Conservation (phyloP, 2,113 vertebrate genomes). For the Bujurquina vittata region DNA sequence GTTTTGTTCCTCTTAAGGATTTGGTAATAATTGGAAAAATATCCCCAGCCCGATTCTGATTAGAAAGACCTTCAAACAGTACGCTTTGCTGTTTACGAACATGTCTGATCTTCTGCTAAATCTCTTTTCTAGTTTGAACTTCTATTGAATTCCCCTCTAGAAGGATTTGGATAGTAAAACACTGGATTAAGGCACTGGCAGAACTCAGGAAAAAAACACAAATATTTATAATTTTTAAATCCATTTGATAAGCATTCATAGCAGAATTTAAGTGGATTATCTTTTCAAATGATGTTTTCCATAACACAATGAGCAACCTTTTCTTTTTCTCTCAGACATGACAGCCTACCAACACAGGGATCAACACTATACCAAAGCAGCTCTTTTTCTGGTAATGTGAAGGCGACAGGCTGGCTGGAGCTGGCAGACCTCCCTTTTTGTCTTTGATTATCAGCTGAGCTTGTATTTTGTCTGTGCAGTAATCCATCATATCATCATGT, state of each 20-base stretch:
- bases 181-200: constrained; percentile 33
- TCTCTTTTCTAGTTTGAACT: constrained; percentile 44
- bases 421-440: constrained; percentile 45
- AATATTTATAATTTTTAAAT: constrained; percentile 28
- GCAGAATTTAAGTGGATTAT: constrained; percentile 53
- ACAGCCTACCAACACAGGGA: constrained; percentile 22
- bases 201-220: neutral
- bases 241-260: constrained; percentile 2
- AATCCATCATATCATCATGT: constrained; percentile 58
- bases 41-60: neutral
- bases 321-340: constrained; percentile 47
- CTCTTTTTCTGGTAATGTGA: constrained; percentile 25
- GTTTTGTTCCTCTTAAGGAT: neutral
- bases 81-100: constrained; percentile 15
- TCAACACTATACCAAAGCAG: constrained; percentile 21
- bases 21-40: neutral
- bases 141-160: constrained; percentile 46
- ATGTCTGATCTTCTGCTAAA: constrained; percentile 16
- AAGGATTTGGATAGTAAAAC: constrained; percentile 38
- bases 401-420: constrained; percentile 28
- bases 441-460: constrained; percentile 51
- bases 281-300: constrained; percentile 28
- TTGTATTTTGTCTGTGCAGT: constrained; percentile 73
- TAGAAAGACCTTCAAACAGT: neutral
- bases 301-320: constrained; percentile 25